Base-by-base conservation (phyloP, 2,797 vertebrate species). In the Choloepus didactylus region DNA sequence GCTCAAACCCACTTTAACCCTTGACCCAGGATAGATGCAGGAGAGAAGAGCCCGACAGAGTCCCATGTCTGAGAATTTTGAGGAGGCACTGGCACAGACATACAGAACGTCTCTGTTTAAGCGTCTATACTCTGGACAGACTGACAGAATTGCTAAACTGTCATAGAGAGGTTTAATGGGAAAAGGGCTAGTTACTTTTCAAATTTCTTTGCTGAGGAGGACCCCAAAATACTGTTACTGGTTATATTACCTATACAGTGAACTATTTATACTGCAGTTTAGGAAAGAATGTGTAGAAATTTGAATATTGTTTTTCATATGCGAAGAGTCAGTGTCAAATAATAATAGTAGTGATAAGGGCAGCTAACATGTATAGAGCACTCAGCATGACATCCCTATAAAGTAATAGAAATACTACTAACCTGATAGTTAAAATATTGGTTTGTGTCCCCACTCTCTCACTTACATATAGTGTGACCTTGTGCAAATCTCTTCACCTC, bases 241-340 rank as follows among this genome's bases (percentile, higher is more conserved):
- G 6, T 49, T 85, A 67, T 77, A 73, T n/a, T 29, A 66, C 27
- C 41, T 82, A 29, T 46, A 15, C 4, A 89, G 4, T 19, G 3
- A 14, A 81, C 80, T 70, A 80, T 79, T 64, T 91, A 60, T 46
- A 69, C 10, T 69, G 2, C 27, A 88, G 41, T 1, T 93, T 75
- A 66, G 35, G 27, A 87, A 14, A 51, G 66, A 82, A 90, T 29
- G 51, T 82, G 16, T 31, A 59, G 9, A 31, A 1, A 73, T 46
- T 85, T 82, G 19, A 88, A 49, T 69, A 54, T 64, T 12, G 3
- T 77, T 94, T 88, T 97, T 70, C 51, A 79, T 41, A 8, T 49
- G 11, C 38, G 54, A 87, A 62, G 3, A 72, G 31, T 54, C 60
- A 62, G 16, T 69, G 6, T 79, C 82, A 89, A 25, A 38, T 64